Evolutionary conservation across 2,113 vertebrate genomes (phyloP), one percentile per base, ranked within the genome.

Genomic region (Cololabis saira): DNA sequence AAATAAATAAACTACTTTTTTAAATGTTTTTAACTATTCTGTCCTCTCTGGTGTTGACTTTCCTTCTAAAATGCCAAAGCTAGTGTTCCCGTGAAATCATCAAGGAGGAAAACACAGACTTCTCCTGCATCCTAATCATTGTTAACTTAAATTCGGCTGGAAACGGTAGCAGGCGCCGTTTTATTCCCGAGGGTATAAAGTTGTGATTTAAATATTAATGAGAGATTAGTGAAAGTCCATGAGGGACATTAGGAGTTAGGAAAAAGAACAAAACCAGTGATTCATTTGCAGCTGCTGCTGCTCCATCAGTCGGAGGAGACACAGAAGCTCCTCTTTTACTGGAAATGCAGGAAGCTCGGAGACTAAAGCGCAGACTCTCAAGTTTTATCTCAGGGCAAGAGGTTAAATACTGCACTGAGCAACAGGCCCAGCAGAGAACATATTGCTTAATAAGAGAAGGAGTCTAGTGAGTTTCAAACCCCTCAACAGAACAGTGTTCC

Each of bases 121-220:
- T 44, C 68, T 18, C 18, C 30, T 42, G 21, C 60, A 41, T 74
- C 43, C 49, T 64, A 59, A 67, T 67, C 48, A 30, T 75, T 53
- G n/a, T 45, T 76, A 55, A 30, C 33, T 82, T 59, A 58, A 71
- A 65, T 59, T 70, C 61, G 74, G 56, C 61, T 54, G 51, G 53
- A 77, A 73, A 74, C 62, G 64, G 52, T 60, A 78, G 67, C 77
- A 54, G 54, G 66, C 63, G 44, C 67, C 50, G 62, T 82, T 77
- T 66, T 48, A 55, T 56, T 71, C 50, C 59, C 48, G 57, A 82
- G 54, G 41, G 74, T 49, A 59, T 71, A 53, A 78, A 80, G 73
- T 65, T 80, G 67, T 78, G 66, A 67, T 76, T 75, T 65, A 69
- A 84, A 87, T 84, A 81, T 74, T 81, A 82, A 88, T 78, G 79